Conservation (phyloP, 2,113 vertebrate genomes). For the Lepisosteus osseus region DNA sequence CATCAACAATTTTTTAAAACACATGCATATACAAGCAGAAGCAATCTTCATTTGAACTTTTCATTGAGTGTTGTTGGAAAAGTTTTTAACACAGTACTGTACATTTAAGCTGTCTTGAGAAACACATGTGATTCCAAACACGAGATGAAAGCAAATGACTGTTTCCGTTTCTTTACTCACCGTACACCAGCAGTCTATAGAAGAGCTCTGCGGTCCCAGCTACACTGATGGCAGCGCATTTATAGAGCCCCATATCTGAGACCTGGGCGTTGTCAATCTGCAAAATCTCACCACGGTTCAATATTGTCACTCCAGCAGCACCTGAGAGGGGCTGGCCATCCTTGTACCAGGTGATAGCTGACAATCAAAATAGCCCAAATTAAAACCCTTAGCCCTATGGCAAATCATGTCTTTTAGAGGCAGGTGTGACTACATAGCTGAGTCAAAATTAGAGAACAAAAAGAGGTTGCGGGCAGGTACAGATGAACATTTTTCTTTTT, state of each 20-base stretch:
- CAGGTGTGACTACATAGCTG: too few relatives aligned
- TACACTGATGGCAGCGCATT: slow-evolving; percentile 79
- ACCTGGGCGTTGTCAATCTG: slow-evolving; percentile 77
- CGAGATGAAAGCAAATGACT: not conserved
- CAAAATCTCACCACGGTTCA: slow-evolving; percentile 72
- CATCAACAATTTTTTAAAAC: too few relatives aligned
- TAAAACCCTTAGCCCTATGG: not conserved
- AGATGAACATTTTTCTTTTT: too few relatives aligned
- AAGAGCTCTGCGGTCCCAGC: slow-evolving; percentile 77
- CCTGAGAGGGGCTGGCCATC: slow-evolving; percentile 68
- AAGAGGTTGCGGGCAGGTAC: too few relatives aligned
- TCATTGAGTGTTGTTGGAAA: too few relatives aligned
- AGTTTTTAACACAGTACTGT: too few relatives aligned
- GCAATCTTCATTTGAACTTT: too few relatives aligned
- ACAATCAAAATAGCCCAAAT: not conserved
- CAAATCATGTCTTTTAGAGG: too few relatives aligned
- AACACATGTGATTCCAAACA: too few relatives aligned
- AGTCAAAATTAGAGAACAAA: too few relatives aligned
- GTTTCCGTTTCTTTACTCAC: slow-evolving; percentile 55
- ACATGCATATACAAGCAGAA: too few relatives aligned
- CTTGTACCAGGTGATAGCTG: slow-evolving; percentile 89
- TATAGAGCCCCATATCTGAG: slow-evolving; percentile 80
- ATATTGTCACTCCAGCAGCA: slow-evolving; percentile 57
- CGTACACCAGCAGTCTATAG: slow-evolving; percentile 83
- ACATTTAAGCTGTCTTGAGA: too few relatives aligned